Conservation (phyloP, 2,113 vertebrate genomes). For the Osmerus eperlanus region DNA sequence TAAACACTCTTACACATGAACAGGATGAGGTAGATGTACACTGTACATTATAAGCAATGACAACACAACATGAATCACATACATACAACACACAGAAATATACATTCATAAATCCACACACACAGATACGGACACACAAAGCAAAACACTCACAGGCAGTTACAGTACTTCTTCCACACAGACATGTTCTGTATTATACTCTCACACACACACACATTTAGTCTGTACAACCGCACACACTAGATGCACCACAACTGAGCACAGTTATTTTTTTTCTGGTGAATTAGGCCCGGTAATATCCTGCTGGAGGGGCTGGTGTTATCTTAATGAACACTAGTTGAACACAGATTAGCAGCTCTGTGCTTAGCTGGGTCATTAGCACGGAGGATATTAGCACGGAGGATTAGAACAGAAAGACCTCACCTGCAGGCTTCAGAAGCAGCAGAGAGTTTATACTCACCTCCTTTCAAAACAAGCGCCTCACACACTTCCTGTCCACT, state of each 20-base stretch:
- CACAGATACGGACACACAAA: too few species aligned
- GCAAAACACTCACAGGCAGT: too few species aligned
- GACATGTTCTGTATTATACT: too few species aligned
- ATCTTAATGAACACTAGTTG: conserved; percentile 7
- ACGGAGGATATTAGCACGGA: neutral
- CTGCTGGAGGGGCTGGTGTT: neutral
- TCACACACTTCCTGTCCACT: neutral
- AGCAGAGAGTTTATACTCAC: neutral
- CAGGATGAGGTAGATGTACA: neutral
- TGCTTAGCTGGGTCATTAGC: neutral
- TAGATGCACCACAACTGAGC: neutral
- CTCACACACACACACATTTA: too few species aligned
- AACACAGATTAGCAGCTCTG: neutral
- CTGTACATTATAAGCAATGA: too few species aligned
- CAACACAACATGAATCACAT: too few species aligned
- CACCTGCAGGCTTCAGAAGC: neutral
- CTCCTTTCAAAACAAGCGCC: neutral
- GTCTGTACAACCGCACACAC: neutral
- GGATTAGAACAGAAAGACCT: neutral
- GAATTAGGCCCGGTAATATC: neutral
- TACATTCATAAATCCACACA: too few species aligned
- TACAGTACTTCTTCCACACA: too few species aligned
- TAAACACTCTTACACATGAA: neutral
- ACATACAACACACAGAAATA: too few species aligned
- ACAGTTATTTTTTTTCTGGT: neutral